These are phyloP conservation scores for Anas platyrhynchos DNA, from an alignment of 2,113 vertebrate species.

Conservation along the genomic window DNA sequence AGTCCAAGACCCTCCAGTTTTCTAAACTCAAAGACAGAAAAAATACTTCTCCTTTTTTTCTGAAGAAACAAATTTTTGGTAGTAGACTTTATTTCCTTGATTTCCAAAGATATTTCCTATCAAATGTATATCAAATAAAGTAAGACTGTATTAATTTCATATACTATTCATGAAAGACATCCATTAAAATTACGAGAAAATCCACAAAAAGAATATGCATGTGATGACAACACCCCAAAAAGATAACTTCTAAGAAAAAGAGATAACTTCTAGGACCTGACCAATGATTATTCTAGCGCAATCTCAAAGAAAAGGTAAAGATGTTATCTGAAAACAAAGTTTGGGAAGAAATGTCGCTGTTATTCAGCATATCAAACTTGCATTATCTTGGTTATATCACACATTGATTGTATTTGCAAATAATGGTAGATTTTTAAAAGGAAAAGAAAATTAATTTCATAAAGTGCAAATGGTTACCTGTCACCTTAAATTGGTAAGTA, in stretches of 20 bases:
- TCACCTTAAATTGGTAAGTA: neutral
- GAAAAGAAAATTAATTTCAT: neutral
- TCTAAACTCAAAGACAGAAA: neutral
- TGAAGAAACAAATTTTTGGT: neutral
- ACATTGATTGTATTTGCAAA: neutral
- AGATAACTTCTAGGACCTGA: neutral
- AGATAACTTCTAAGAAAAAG: neutral
- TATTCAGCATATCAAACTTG: neutral
- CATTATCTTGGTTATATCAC: neutral
- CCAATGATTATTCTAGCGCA: neutral
- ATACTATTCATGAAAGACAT: neutral
- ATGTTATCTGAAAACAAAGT: neutral
- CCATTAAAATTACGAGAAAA: neutral
- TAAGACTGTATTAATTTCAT: neutral
- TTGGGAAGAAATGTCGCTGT: neutral
- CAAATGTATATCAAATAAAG: neutral
- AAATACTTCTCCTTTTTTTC: neutral
- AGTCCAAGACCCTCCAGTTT: neutral
- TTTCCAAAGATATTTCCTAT: neutral
- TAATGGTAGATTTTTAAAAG: neutral
- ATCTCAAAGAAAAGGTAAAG: neutral
- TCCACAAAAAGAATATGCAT: neutral
- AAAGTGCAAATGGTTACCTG: neutral
- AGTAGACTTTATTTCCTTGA: neutral
- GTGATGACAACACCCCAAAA: neutral